Evolutionary conservation across 2,888 invertebrate genomes (phyloP), one percentile per base, ranked within the genome.

Genomic region (Xiphydria camelus): DNA sequence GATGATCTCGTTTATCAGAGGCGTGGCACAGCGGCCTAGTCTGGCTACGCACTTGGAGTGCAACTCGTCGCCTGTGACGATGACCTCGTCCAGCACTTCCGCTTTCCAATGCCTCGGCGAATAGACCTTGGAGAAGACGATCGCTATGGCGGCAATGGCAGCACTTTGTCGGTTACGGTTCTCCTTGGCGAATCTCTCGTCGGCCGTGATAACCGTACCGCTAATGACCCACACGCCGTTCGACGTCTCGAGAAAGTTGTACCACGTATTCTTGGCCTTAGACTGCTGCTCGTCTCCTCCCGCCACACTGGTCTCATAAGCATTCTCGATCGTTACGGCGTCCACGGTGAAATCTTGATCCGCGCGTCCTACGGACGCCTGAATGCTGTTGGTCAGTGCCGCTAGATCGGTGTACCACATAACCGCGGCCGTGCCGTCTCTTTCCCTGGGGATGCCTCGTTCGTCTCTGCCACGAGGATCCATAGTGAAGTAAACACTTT

Each of bases 111-210:
- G 59, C 3, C 61, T 59, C 0, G 72, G 68, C 31, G 63, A 61
- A 40, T 71, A 71, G 4, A 51, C 68, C 41, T 69, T 71, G 0
- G 70, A 67, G 40, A 74, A 73, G 2, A 74, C 51, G 1, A 68
- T 47, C 1, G 66, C 61, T 41, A 73, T 64, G 2, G 65, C 48
- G 0, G 66, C 66, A 2, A 72, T 45, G 0, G 68, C 67, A 0
- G 71, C 68, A 2, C 60, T 63, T 25, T 66, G 66, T 3, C 64
- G 59, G 10, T 53, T 52, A 1, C 49, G 42, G 43, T 66, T 64
- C 1, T 35, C 49, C 6, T 55, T 55, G 0, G 35, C 34, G 33
- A 68, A 65, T 19, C 50, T 58, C 0, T 58, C 51, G 18, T 70
- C 61, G 4, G 34, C 32, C 46, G 64, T 47, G 1, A 41, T 32